Evolutionary conservation across 2,113 vertebrate genomes (phyloP).

Genomic region (Onychostoma macrolepis): DNA sequence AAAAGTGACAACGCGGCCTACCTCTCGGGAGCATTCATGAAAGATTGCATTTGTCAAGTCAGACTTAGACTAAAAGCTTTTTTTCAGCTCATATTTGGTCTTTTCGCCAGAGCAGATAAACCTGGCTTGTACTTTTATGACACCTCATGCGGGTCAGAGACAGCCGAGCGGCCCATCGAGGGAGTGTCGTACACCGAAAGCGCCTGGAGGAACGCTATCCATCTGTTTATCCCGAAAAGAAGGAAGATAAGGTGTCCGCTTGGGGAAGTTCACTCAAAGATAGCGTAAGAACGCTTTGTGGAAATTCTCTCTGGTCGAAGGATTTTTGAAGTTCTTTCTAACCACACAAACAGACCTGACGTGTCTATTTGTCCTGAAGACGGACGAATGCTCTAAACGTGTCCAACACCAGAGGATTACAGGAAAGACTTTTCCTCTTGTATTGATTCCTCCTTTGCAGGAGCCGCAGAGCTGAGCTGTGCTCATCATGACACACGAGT

Average conservation of each 20-base stretch:
- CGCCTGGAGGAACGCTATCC: not conserved
- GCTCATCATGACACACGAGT: not conserved
- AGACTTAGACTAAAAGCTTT: not conserved
- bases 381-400: not conserved
- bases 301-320: not conserved
- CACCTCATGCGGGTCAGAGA: constrained; percentile 5
- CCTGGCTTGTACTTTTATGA: not conserved
- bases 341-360: not conserved
- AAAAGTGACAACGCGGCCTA: constrained; percentile 16
- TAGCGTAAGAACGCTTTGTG: not conserved
- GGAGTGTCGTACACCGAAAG: not conserved
- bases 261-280: not conserved
- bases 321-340: not conserved
- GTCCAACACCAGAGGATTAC: not conserved
- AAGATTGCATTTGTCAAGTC: constrained; percentile 34
- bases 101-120: not conserved
- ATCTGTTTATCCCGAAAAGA: not conserved
- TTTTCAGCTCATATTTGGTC: not conserved
- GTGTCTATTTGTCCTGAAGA: not conserved
- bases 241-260: not conserved
- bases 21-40: constrained; percentile 23
- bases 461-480: not conserved
- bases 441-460: not conserved
- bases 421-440: not conserved
- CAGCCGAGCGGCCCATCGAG: not conserved